Percentiles rank a stretch among this genome's conserved stretches.
Evolutionary conservation across 1,140 invertebrate genomes (phyloP).

Genomic region (Bombus huntii): DNA sequence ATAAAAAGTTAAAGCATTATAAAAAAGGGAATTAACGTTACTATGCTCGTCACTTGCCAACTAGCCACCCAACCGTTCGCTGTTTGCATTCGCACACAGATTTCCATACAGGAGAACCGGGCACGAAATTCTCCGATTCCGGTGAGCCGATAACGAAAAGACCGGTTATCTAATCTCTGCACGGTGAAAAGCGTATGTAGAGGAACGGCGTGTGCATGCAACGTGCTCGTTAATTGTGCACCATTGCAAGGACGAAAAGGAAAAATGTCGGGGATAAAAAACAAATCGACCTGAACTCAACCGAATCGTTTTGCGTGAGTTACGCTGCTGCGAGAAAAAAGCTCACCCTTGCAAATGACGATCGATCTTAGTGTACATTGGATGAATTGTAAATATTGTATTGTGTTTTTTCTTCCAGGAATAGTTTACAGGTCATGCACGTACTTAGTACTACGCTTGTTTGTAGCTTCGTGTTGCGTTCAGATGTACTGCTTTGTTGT

Average conservation of each 20-base stretch:
- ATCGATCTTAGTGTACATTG: not conserved
- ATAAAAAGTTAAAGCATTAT: no score
- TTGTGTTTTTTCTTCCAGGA: not conserved
- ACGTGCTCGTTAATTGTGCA: slow-evolving; percentile 38
- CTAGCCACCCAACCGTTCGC: not conserved
- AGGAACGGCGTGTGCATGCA: slow-evolving; percentile 23
- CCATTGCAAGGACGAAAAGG: not conserved
- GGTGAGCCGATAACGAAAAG: slow-evolving; percentile 5
- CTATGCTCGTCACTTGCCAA: not conserved
- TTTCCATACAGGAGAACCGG: not conserved
- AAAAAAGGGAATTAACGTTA: not conserved
- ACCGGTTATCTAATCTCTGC: slow-evolving; percentile 42
- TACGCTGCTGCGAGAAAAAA: not conserved
- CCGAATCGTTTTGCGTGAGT: not conserved
- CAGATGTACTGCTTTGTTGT: no score
- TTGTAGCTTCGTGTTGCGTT: not conserved
- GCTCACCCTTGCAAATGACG: not conserved
- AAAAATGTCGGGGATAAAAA: no score
- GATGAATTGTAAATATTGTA: not conserved
- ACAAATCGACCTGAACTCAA: not conserved
- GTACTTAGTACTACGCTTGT: no score
- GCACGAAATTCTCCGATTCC: slow-evolving; percentile 7
- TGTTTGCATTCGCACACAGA: not conserved
- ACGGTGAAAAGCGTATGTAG: not conserved
- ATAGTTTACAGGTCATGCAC: not conserved